A percentile compares a stretch with the other conserved stretches of the same genome.
phyloP scores from a whole-genome alignment of 2,888 invertebrate genomes.

The Seladonia tumulorum region DNA sequence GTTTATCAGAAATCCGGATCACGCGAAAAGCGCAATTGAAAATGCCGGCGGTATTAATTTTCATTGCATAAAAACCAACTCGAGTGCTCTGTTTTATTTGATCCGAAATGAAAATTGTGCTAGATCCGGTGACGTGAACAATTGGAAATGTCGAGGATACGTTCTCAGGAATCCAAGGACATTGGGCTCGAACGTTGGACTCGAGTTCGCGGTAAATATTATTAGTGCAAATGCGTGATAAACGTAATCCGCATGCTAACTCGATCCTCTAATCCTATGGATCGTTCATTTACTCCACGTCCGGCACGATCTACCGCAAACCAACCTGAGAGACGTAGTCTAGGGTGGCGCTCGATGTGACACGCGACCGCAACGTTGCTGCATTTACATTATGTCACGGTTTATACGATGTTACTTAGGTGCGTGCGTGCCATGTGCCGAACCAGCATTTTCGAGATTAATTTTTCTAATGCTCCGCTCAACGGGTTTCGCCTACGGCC shows the following conservation, averaged over 20 bases:
- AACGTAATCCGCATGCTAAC: constrained; percentile 40
- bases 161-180: not conserved
- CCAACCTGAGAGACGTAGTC: constrained; percentile 72
- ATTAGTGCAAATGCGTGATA: constrained; percentile 25
- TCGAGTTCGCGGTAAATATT: not conserved
- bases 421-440: constrained; percentile 73
- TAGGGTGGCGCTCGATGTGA: constrained; percentile 77
- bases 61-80: too few species aligned
- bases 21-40: not conserved
- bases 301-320: constrained; percentile 65
- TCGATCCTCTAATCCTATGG: constrained; percentile 59
- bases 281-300: constrained; percentile 62
- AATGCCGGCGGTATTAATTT: not conserved
- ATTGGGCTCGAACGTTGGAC: not conserved
- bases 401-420: constrained; percentile 65
- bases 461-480: constrained; percentile 75
- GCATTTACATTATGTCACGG: constrained; percentile 74
- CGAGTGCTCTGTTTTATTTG: not conserved
- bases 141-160: not conserved
- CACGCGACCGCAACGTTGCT: constrained; percentile 80
- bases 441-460: constrained; percentile 81
- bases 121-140: not conserved
- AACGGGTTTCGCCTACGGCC: not conserved
- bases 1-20: not conserved
- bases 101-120: not conserved